A percentile compares a stretch with the other conserved stretches of the same genome.
phyloP scores from a whole-genome alignment of 2,888 invertebrate genomes.

The Hipparchia sbordonii region DNA sequence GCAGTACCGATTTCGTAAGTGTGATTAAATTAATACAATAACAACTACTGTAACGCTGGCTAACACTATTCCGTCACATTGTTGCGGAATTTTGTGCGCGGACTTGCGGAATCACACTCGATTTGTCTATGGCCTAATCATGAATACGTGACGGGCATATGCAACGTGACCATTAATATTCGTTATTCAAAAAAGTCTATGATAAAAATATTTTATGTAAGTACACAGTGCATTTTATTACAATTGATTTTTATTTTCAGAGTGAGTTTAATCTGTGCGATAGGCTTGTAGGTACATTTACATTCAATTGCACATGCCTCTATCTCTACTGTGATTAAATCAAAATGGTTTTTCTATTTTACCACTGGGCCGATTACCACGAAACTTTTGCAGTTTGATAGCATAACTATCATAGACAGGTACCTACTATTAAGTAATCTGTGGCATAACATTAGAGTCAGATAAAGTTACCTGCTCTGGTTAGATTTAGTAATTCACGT shows the following conservation, averaged over 20 bases:
- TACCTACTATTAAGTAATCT: too few relatives aligned
- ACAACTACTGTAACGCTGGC: too few relatives aligned
- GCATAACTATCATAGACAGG: too few relatives aligned
- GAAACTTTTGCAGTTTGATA: too few relatives aligned
- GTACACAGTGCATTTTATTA: background rate
- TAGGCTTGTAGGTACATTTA: background rate
- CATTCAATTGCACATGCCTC: too few relatives aligned
- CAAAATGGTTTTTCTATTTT: too few relatives aligned
- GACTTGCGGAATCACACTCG: background rate
- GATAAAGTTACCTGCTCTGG: too few relatives aligned
- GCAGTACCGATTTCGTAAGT: too few relatives aligned
- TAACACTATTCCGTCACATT: background rate
- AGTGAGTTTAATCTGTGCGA: background rate
- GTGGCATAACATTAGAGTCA: too few relatives aligned
- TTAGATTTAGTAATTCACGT: too few relatives aligned
- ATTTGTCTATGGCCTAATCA: background rate
- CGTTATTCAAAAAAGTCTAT: background rate
- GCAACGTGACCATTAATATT: background rate
- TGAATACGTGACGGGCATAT: constrained; percentile 4
- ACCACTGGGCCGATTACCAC: too few relatives aligned
- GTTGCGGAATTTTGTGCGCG: background rate
- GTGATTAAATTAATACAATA: too few relatives aligned
- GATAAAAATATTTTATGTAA: background rate
- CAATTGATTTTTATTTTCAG: background rate
- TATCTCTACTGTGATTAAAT: background rate